Percentiles rank a stretch among this genome's conserved stretches.
These are phyloP conservation scores for Sturmia bella DNA, from an alignment of 2,888 invertebrate species.

Conservation along the genomic window DNA sequence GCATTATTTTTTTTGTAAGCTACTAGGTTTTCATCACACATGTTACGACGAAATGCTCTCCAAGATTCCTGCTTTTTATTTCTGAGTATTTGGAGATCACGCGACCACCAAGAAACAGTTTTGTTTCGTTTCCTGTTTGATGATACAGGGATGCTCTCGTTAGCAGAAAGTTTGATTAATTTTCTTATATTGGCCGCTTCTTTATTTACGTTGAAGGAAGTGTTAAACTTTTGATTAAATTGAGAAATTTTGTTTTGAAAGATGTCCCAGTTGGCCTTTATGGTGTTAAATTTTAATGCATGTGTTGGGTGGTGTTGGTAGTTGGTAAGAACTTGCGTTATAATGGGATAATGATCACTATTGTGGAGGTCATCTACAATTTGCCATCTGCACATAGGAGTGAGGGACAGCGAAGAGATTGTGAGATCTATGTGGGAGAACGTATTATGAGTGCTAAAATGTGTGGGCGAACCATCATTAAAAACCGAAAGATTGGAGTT, in stretches of 20 bases:
- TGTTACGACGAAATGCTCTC: not conserved
- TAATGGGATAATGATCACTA: conserved; percentile 20
- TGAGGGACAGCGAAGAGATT: not conserved
- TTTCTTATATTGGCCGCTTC: not conserved
- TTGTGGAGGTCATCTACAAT: not conserved
- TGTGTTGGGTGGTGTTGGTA: not conserved
- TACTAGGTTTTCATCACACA: not conserved
- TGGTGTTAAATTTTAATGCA: not conserved
- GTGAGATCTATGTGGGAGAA: conserved; percentile 20
- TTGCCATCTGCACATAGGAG: conserved; percentile 17
- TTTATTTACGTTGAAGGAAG: not conserved
- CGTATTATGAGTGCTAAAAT: conserved; percentile 1
- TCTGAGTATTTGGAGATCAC: not conserved
- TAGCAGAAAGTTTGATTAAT: not conserved
- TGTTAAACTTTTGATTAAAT: not conserved
- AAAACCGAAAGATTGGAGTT: not conserved
- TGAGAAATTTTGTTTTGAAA: not conserved
- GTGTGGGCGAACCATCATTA: conserved; percentile 1
- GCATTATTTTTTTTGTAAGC: conserved; percentile 11
- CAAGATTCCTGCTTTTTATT: not conserved
- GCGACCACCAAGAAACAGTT: not conserved
- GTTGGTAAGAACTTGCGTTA: not conserved
- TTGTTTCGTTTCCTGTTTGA: not conserved
- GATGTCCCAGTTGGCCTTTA: not conserved
- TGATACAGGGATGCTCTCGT: not conserved